Base-by-base conservation (phyloP, 2,888 invertebrate species). In the Holacanthella duospinosa region DNA sequence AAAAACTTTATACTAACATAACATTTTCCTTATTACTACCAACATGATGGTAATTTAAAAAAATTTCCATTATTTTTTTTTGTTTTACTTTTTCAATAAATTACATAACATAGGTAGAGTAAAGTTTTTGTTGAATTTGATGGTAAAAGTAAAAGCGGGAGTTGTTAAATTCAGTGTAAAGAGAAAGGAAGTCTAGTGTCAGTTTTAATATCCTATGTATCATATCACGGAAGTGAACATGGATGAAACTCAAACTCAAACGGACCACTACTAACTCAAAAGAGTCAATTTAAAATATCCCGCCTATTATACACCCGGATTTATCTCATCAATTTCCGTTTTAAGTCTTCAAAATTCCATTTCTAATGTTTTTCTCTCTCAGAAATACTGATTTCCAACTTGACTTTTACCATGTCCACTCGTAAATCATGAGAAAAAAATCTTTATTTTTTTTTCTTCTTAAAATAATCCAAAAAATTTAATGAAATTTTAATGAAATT, bases 271-370 rank as follows among this genome's bases (percentile, higher is more conserved):
- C n/a, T 28, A 36, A 12, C 36, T 58, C 58, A 25, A 59, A 21
- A 19, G 29, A 29, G 29, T 21, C 48, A 4, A 48, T 48, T 48
- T 48, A 48, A 48, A 48, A 48, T 4, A 4, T 16, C 6, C 16
- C 16, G 6, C 36, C 6, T 36, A 36, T 36, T 36, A 19, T 25
- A 27, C 21, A 36, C 36, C 36, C 43, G 27, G 43, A 62, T 64
- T 64, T 64, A 64, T 60, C 60, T 48, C 60, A 55, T 64, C 64
- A 64, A 64, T 64, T 64, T 64, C 64, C 64, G 43, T 21, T 56
- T 21, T 48, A 9, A n/a, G 12, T 21, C n/a, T 21, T 48, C 21
- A n/a, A 21, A 9, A 48, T 48, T 6, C 9, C 6, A 12, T 16
- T 36, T 36, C 36, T 36, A n/a, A n/a, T n/a, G n/a, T n/a, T n/a